These are phyloP conservation scores for Habroteleia sp. DNA, from an alignment of 2,888 invertebrate genomes.

Conservation along the genomic window DNA sequence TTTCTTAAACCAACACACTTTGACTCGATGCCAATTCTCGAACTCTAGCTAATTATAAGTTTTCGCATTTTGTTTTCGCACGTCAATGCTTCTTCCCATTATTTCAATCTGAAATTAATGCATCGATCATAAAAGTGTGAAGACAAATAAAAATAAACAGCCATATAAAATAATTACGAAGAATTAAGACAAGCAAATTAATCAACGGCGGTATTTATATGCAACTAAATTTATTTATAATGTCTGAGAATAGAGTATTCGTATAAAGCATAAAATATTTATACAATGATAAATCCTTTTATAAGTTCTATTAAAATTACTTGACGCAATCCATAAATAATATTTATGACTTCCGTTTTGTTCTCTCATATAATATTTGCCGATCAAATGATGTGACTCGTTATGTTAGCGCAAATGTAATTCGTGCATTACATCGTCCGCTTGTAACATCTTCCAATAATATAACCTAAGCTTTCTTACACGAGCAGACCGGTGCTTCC, in stretches of 20 bases:
- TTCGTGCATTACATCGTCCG: conserved; percentile 53
- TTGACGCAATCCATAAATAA: conserved; percentile 41
- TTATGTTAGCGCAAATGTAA: conserved; percentile 25
- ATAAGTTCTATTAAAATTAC: conserved; percentile 28
- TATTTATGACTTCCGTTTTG: conserved; percentile 46
- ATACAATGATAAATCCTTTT: conserved; percentile 33
- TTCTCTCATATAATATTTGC: conserved; percentile 44
- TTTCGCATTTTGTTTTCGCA: conserved; percentile 16
- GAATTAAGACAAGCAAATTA: conserved; percentile 18
- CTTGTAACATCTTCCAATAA: conserved; percentile 73
- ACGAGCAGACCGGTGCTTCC: conserved; percentile 76
- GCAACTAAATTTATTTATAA: conserved; percentile 23
- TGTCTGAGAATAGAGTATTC: conserved; percentile 1
- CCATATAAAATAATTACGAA: conserved; percentile 11
- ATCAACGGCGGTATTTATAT: conserved; percentile 7
- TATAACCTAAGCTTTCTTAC: conserved; percentile 78
- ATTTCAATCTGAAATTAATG: conserved; percentile 7
- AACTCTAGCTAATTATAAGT: conserved; percentile 35
- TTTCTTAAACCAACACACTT: conserved; percentile 22
- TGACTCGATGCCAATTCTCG: conserved; percentile 18
- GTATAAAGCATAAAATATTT: conserved; percentile 34
- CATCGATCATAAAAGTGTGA: background rate
- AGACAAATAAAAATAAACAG: conserved; percentile 13
- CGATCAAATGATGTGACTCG: conserved; percentile 33
- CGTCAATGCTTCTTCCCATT: conserved; percentile 9